Evolutionary conservation across 2,888 invertebrate species (phyloP), one percentile per base, ranked within the genome.

Genomic region (Tetragonisca angustula): DNA sequence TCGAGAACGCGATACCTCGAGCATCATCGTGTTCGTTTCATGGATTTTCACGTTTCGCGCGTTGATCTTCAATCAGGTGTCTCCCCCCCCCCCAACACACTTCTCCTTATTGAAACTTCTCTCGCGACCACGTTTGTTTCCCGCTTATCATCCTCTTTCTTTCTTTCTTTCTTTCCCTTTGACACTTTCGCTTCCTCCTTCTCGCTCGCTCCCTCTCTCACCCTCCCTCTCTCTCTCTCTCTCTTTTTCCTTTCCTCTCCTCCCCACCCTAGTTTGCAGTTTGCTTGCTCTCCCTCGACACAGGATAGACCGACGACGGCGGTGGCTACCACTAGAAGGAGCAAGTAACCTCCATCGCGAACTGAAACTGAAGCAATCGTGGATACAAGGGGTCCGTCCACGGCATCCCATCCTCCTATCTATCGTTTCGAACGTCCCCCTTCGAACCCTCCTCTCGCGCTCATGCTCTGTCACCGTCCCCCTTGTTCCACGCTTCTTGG

Each of bases 391-490:
- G 93, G 92, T 91, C 92, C 91, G 90, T 76, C 69, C 85, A 89
- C 90, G 91, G 91, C 93, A 92, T 93, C 92, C 92, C 93, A 91
- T 93, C 91, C 93, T 93, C 93, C 93, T 93, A 93, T 93, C 93
- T 92, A 94, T 94, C 93, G 93, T 93, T 94, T 94, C 92, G 92
- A 92, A 91, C 78, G 92, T 91, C 92, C 93, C 93, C 93, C 91
- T 90, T 89, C 27, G 88, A 85, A 85, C 87, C 89, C 85, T 76
- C 73, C 73, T 68, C 73, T 64, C 81, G 77, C 70, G 76, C 83
- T 80, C 89, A 82, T 87, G 76, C 83, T 72, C 36, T 1, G 36
- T 36, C 36, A 9, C 9, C 36, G 36, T 36, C 36, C 36, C 36
- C 36, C 36, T 36, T 36, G 9, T 36, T 9, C 36, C 36, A 36